Evolutionary conservation across 1,140 invertebrate species (phyloP), one percentile per base, ranked within the genome.

Genomic region (Thalassaphorura encarpata): DNA sequence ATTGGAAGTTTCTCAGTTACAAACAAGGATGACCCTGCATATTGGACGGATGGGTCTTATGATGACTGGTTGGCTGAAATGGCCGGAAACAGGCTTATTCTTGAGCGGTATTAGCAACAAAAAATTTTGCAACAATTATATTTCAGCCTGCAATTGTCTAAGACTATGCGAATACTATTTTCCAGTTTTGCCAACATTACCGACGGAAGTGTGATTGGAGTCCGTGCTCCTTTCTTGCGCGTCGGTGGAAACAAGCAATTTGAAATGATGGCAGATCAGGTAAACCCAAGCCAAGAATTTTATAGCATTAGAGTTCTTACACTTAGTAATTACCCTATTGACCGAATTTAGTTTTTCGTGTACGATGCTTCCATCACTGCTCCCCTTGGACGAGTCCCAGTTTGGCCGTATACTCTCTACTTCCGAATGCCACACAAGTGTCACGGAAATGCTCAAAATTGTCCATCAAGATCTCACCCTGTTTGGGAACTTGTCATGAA

Each of bases 401-500:
- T 95, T 67, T 96, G 91, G 91, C 91, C 91, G 0, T 95, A 94
- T 77, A 96, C 90, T 2, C 74, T 95, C 26, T 59, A 58, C 56
- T 95, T 90, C 82, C 78, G 87, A 27, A 93, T 94, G 86, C 89
- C 90, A 0, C 75, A 77, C 61, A 91, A 89, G 69, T 94, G 90
- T 70, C 89, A 91, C 70, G 89, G 89, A 60, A 93, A 92, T 70
- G 86, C 86, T 16, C 85, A 91, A 65, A 92, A 91, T 68, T 92
- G 89, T 68, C 89, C 90, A 21, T 89, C 85, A 27, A 76, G 87
- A 66, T 88, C 85, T 60, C 89, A 92, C 66, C 88, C 89, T 33
- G 86, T 93, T 39, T 94, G 89, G 89, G 89, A 94, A 74, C 92
- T 94, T 80, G 89, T 93, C 24, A 91, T 94, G 86, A 94, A 93